Conservation (phyloP, 2,888 invertebrate species). For the Oasisia sp. region DNA sequence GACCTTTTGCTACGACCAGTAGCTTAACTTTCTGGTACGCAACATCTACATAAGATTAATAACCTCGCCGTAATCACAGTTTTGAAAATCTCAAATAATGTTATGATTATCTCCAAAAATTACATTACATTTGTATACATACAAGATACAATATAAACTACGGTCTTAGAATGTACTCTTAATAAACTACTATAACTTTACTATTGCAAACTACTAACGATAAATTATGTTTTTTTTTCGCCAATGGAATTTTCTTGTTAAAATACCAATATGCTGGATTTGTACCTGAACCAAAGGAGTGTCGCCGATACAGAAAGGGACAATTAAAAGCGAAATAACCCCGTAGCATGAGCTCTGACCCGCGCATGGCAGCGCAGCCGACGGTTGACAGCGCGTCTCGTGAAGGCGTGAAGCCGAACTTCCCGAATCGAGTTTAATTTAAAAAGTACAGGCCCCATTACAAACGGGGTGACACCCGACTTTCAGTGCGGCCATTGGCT, state of each 20-base stretch:
- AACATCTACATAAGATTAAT: neutral
- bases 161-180: neutral
- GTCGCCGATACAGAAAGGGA: neutral
- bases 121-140: neutral
- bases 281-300: neutral
- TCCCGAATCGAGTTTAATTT: slow-evolving; percentile 5
- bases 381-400: neutral
- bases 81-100: neutral
- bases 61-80: neutral
- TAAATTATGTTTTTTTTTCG: no score
- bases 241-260: neutral
- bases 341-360: neutral
- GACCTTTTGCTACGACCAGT: neutral
- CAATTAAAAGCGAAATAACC: neutral
- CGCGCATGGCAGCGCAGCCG: neutral
- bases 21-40: neutral
- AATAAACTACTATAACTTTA: no score
- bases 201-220: no score
- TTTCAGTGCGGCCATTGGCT: neutral
- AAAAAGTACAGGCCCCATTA: slow-evolving; percentile 17
- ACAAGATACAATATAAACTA: neutral
- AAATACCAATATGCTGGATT: neutral
- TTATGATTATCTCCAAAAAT: neutral
- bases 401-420: neutral
- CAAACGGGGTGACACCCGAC: slow-evolving; percentile 17